These are phyloP conservation scores for Blennius ocellaris DNA, from an alignment of 2,113 vertebrate species.

Conservation along the genomic window DNA sequence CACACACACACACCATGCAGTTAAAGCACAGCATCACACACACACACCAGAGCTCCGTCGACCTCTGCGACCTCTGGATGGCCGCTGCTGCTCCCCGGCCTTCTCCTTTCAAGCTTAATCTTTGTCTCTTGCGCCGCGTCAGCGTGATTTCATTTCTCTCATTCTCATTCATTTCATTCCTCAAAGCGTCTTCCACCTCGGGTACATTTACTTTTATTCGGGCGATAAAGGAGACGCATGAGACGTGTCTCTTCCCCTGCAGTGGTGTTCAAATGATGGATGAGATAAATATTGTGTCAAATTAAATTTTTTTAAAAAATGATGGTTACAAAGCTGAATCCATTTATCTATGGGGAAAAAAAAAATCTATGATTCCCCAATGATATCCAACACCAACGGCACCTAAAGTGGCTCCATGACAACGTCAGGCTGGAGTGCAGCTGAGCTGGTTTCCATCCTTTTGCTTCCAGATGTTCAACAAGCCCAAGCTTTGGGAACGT, in stretches of 20 bases:
- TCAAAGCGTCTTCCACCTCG: too few relatives aligned
- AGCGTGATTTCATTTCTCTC: not conserved
- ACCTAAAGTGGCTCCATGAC: not conserved
- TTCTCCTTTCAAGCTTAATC: slow-evolving; percentile 9
- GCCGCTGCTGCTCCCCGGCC: not conserved
- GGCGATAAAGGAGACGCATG: too few relatives aligned
- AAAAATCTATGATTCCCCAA: not conserved
- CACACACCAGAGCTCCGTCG: not conserved
- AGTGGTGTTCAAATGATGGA: not conserved
- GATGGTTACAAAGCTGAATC: too few relatives aligned
- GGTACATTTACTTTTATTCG: not conserved
- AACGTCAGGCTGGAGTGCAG: not conserved
- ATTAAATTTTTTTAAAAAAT: not conserved
- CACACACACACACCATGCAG: slow-evolving; percentile 21
- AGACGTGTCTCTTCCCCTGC: not conserved
- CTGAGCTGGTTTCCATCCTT: slow-evolving; percentile 1
- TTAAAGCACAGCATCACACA: slow-evolving; percentile 7
- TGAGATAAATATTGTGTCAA: not conserved
- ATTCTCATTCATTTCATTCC: not conserved
- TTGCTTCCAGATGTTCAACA: not conserved
- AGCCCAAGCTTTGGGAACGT: not conserved
- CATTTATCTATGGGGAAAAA: too few relatives aligned
- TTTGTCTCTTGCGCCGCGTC: not conserved
- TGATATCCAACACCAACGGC: not conserved
- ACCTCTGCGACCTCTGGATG: not conserved